A percentile compares a stretch with the other conserved stretches of the same genome.
These are phyloP conservation scores for Sitobion miscanthi DNA, from an alignment of 1,140 invertebrate genomes.

Conservation along the genomic window DNA sequence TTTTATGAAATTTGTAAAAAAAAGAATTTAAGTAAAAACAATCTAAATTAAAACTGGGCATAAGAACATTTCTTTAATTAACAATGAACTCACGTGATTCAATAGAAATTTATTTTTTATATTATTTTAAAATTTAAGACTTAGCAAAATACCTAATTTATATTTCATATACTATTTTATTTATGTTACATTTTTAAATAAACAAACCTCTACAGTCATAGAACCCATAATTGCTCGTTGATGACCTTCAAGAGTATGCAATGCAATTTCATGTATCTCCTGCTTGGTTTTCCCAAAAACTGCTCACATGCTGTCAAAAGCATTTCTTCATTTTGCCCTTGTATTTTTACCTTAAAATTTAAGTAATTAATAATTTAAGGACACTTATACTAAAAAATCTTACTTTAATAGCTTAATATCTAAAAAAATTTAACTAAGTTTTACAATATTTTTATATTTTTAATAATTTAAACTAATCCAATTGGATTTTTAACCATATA, in stretches of 20 bases:
- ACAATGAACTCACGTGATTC: no score
- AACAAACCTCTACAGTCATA: conserved; percentile 90
- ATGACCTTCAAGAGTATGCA: conserved; percentile 96
- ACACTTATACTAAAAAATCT: not conserved
- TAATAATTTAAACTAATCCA: no score
- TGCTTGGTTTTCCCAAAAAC: conserved; percentile 90
- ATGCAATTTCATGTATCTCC: conserved; percentile 91
- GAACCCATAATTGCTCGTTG: conserved; percentile 98
- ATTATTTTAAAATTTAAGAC: no score
- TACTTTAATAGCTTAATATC: not conserved
- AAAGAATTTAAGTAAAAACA: no score
- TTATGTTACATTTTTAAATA: not conserved
- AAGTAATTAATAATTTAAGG: not conserved
- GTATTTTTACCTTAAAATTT: conserved; percentile 85
- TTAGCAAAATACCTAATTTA: not conserved
- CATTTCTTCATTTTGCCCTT: conserved; percentile 97
- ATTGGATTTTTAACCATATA: no score
- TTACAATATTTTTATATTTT: no score
- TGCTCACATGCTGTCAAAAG: conserved; percentile 94
- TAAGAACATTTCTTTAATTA: no score
- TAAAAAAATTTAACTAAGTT: not conserved
- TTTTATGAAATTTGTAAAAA: no score
- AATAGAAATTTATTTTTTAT: no score
- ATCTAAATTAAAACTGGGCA: no score
- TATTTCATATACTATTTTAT: not conserved